Evolutionary conservation across 2,888 invertebrate genomes (phyloP).

Genomic region (Embidobia sp.): DNA sequence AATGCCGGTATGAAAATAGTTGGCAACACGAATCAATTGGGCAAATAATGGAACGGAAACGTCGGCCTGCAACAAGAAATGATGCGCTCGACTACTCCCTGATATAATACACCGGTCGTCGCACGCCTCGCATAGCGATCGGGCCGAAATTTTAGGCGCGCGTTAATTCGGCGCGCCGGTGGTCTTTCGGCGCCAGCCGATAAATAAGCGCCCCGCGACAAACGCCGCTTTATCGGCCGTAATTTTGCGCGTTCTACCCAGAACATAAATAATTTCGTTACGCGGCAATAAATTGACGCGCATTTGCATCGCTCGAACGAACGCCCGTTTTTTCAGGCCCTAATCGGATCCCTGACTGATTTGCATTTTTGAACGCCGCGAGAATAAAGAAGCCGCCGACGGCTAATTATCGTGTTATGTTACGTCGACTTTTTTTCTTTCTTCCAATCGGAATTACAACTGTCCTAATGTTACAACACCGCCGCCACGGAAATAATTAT

Average conservation of each 20-base stretch:
- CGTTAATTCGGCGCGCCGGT: too few relatives aligned
- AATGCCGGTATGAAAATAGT: conserved; percentile 72
- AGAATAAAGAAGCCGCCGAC: conserved; percentile 6
- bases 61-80: conserved; percentile 60
- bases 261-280: conserved; percentile 45
- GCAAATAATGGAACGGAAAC: conserved; percentile 73
- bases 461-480: conserved; percentile 41
- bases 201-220: too few relatives aligned
- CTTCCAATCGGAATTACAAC: conserved; percentile 56
- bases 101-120: conserved; percentile 54
- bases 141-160: not conserved
- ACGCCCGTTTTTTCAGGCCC: conserved; percentile 7
- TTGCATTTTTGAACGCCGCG: conserved; percentile 26
- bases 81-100: conserved; percentile 40
- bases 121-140: conserved; percentile 51
- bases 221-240: too few relatives aligned
- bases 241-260: conserved; percentile 30
- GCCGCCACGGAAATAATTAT: conserved; percentile 46
- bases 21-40: conserved; percentile 76
- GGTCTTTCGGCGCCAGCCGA: too few relatives aligned
- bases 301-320: conserved; percentile 23
- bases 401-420: conserved; percentile 51
- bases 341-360: conserved; percentile 24
- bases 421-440: conserved; percentile 27
- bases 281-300: conserved; percentile 33